Base-by-base conservation (phyloP, 2,888 invertebrate species). In the Syrphus vitripennis region DNA sequence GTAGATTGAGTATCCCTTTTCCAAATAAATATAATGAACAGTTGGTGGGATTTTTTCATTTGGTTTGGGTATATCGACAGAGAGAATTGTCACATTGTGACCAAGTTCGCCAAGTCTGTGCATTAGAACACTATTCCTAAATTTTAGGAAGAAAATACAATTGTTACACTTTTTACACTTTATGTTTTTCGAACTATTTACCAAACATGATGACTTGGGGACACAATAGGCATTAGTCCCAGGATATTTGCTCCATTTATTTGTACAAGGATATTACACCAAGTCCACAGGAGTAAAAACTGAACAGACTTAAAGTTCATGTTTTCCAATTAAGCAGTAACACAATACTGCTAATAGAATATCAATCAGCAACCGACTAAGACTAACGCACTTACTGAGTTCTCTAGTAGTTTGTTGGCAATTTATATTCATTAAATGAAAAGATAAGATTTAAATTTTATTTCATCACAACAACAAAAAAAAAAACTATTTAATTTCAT, bases 1-100 rank as follows among this genome's bases (percentile, higher is more conserved):
- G 63, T 86, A 82, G 1, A 88, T 37, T 26, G 83, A 79, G 42
- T 89, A 90, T 10, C 82, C 83, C 14, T 88, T 76, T 70, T 90
- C 90, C 65, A 90, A 70, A 57, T 90, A 87, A 14, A 91, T 89
- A 12, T 89, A 89, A 57, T 87, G 89, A 0, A 89, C 88, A 78
- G 89, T 90, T 10, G 83, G 67, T 0, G 89, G 87, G 4, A 88
- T 50, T n/a, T 84, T 65, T 2, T 88, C 87, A 16, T 42, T 45
- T 2, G 80, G 4, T 63, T 87, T 87, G 9, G 88, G 87, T 21
- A 86, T 9, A 67, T 90, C 89, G 4, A 88, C 87, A 6, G 89
- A 87, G 0, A 91, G 31, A 37, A 89, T 70, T 14, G 89, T 89
- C 14, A 89, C 19, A 78, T 89, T 89, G 61, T 89, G 89, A 7